Percentiles rank a stretch among this genome's conserved stretches.
phyloP scores from a whole-genome alignment of 2,113 vertebrate genomes.

The Camelus bactrianus region DNA sequence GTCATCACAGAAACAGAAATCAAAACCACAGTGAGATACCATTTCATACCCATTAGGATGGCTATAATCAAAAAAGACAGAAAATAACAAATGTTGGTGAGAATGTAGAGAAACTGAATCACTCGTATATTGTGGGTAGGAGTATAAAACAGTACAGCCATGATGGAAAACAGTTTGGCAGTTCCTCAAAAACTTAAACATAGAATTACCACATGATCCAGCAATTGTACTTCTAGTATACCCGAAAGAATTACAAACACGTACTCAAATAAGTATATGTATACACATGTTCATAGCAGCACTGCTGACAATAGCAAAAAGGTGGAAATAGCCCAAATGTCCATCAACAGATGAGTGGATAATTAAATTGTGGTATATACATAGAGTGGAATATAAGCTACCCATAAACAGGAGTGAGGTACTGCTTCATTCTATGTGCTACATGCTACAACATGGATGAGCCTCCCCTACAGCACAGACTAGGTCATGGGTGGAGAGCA shows the following conservation, averaged over 20 bases:
- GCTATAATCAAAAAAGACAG: background rate
- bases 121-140: background rate
- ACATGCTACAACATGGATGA: background rate
- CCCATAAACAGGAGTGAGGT: background rate
- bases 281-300: background rate
- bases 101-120: background rate
- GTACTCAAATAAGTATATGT: background rate
- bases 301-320: background rate
- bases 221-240: background rate
- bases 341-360: background rate
- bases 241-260: constrained; percentile 19
- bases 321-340: background rate
- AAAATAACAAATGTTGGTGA: constrained; percentile 9
- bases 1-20: constrained; percentile 42
- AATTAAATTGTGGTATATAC: background rate
- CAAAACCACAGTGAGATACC: constrained; percentile 41
- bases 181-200: constrained; percentile 44
- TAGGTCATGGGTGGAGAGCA: background rate
- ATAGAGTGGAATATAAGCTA: background rate
- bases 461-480: background rate
- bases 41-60: background rate
- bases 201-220: constrained; percentile 36
- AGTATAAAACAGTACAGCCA: background rate
- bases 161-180: background rate
- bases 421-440: background rate